Percentiles rank a stretch among this genome's conserved stretches.
phyloP scores from a whole-genome alignment of 2,113 vertebrate genomes.

The Bos javanicus region DNA sequence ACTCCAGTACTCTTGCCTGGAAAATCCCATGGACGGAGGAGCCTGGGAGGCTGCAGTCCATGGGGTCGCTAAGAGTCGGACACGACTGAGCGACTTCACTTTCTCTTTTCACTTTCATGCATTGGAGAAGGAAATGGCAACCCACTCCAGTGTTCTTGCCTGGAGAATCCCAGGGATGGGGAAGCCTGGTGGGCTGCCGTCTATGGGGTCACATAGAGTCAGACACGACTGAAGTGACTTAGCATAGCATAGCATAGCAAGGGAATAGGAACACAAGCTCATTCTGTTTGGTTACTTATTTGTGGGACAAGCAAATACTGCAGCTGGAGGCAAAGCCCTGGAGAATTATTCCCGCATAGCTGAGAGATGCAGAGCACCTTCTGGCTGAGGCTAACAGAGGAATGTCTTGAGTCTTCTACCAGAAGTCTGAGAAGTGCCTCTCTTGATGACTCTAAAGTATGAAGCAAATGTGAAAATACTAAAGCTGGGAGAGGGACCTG shows the following conservation, averaged over 20 bases:
- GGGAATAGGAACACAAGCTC: background rate
- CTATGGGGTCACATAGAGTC: too few species aligned
- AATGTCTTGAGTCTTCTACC: background rate
- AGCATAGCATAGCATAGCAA: background rate
- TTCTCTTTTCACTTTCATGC: too few species aligned
- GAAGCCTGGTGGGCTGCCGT: too few species aligned
- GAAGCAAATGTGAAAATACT: background rate
- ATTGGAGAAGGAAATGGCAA: too few species aligned
- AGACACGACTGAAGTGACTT: too few species aligned
- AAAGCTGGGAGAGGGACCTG: background rate
- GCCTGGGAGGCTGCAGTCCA: too few species aligned
- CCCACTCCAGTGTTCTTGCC: too few species aligned
- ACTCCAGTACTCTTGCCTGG: too few species aligned
- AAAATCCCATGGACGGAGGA: too few species aligned
- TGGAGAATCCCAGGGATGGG: too few species aligned
- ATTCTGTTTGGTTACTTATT: background rate
- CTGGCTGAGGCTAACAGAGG: background rate
- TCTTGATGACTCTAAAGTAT: background rate
- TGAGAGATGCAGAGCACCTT: background rate
- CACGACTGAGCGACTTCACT: too few species aligned
- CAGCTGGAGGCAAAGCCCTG: background rate
- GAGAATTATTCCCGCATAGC: rapidly evolving
- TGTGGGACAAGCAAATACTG: background rate
- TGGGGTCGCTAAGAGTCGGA: too few species aligned
- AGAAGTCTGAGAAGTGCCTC: background rate